Evolutionary conservation across 2,888 invertebrate genomes (phyloP).

Genomic region (Drosophila neonasuta): DNA sequence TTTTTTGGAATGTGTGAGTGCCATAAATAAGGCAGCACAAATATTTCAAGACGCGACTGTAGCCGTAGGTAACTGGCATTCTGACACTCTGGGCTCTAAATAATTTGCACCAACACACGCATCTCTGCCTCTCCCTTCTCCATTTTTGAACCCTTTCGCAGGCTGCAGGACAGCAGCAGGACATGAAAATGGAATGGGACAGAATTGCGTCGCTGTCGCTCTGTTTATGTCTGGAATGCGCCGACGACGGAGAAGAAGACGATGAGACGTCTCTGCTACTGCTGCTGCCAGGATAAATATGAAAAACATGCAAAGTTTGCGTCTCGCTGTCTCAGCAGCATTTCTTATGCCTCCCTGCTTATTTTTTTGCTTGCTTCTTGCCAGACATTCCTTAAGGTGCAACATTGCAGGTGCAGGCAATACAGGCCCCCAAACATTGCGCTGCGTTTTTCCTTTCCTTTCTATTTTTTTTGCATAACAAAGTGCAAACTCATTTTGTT

Average conservation of each 20-base stretch:
- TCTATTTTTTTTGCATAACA: constrained; percentile 65
- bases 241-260: constrained; percentile 24
- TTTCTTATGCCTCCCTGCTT: constrained; percentile 51
- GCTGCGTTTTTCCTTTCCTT: background rate
- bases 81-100: constrained; percentile 73
- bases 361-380: constrained; percentile 28
- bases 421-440: background rate
- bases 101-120: constrained; percentile 73
- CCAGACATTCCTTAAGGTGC: constrained; percentile 70
- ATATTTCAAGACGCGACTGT: constrained; percentile 63
- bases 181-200: background rate
- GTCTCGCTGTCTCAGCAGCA: constrained; percentile 61
- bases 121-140: constrained; percentile 14
- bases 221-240: constrained; percentile 67
- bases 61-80: constrained; percentile 58
- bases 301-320: constrained; percentile 80
- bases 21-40: constrained; percentile 69
- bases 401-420: constrained; percentile 64
- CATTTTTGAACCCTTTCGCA: constrained; percentile 56
- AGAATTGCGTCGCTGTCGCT: constrained; percentile 52
- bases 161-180: constrained; percentile 7
- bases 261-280: background rate
- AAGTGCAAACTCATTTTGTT: constrained; percentile 78
- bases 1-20: constrained; percentile 26
- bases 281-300: constrained; percentile 74